Evolutionary conservation across 2,113 vertebrate species (phyloP), one percentile per base, ranked within the genome.

Genomic region (Gasterosteus aculeatus): DNA sequence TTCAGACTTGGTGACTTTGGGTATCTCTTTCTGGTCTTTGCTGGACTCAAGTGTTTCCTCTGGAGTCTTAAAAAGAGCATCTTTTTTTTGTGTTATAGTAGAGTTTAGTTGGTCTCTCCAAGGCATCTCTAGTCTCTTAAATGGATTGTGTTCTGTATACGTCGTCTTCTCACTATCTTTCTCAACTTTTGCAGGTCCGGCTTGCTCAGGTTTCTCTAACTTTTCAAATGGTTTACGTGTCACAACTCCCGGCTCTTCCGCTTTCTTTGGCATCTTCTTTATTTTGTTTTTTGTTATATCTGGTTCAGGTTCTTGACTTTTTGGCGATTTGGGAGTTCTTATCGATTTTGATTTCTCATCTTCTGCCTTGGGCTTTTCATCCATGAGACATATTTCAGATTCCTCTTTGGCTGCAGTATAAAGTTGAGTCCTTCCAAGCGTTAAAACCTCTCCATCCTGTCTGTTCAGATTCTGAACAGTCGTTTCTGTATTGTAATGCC

Each of bases 171-270:
- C 74, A 31, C 15, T 31, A 54, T 86, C 80, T 65, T 77, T 80
- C 42, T 65, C 14, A 7, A 62, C 35, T 66, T 81, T 85, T 16
- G 47, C 47, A 66, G 58, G 47, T 78, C 84, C 71, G 16, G 19
- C 22, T 51, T 7, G 22, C 1, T 83, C 77, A 18, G 75, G 58
- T 76, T 87, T 89, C 18, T 67, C 61, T 41, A 87, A 65, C 67
- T 88, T 92, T 5, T 85, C 53, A 78, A 93, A 85, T 41, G 92
- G 80, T 66, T 93, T 93, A 41, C 93, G 61, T 10, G 64, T 77
- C 7, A 93, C 88, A 12, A 18, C 62, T 74, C 91, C 91, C 59
- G 72, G 54, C 35, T 89, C 85, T 14, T 87, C 77, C 1, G 83
- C 78, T 62, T 76, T 77, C 72, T 85, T 88, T 69, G 88, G 78